Percentiles rank a stretch among this genome's conserved stretches.
Evolutionary conservation across 1,140 invertebrate genomes (phyloP).

Genomic region (Luehdorfia chinensis): DNA sequence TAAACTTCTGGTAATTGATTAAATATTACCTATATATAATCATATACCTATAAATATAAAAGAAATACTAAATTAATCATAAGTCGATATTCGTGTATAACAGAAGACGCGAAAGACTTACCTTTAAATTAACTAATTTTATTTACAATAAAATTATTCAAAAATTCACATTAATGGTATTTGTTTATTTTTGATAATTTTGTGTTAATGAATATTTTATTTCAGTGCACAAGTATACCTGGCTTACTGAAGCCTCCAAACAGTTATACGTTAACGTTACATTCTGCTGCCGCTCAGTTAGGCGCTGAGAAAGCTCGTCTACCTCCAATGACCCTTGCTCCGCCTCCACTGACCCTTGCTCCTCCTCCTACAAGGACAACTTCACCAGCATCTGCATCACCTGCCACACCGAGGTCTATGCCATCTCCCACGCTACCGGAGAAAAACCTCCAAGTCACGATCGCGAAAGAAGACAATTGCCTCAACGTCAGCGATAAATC

Average conservation of each 20-base stretch:
- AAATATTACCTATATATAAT: too few species aligned
- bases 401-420: constrained; percentile 52
- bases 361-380: constrained; percentile 46
- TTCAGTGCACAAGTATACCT: constrained; percentile 76
- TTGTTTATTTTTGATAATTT: neutral
- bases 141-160: too few species aligned
- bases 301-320: constrained; percentile 63
- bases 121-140: too few species aligned
- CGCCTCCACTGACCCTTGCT: constrained; percentile 52
- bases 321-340: constrained; percentile 56
- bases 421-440: constrained; percentile 63
- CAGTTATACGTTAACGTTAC: constrained; percentile 70
- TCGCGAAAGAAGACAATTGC: constrained; percentile 65
- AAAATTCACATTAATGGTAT: too few species aligned
- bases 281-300: constrained; percentile 65
- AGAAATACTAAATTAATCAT: too few species aligned
- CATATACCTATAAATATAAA: too few species aligned
- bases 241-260: constrained; percentile 80
- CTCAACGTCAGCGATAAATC: constrained; percentile 69
- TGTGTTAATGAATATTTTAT: constrained; percentile 24
- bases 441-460: constrained; percentile 68
- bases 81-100: too few species aligned
- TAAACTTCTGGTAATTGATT: too few species aligned
- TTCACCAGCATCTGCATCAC: constrained; percentile 42
- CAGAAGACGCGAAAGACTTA: too few species aligned